These are phyloP conservation scores for Dasyornis broadbenti DNA, from an alignment of 2,113 vertebrate species.

Conservation along the genomic window DNA sequence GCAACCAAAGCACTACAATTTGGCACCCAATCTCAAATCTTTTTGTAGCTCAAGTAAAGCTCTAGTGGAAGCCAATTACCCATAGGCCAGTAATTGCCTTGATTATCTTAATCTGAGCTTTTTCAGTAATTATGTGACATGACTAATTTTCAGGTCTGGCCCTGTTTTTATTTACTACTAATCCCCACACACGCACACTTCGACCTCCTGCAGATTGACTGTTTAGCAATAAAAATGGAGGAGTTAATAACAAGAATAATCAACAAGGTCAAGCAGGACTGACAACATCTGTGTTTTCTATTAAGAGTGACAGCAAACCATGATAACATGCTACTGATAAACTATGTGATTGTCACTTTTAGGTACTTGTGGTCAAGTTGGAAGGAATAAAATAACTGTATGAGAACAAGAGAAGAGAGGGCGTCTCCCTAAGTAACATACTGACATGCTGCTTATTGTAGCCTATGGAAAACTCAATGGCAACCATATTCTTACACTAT, in stretches of 20 bases:
- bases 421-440: neutral
- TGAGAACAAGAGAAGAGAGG: neutral
- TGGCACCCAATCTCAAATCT: neutral
- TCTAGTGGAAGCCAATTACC: neutral
- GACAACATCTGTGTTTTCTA: neutral
- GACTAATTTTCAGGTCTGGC: conserved; percentile 3
- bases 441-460: fast-evolving
- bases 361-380: neutral
- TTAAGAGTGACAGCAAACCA: neutral
- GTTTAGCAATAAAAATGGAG: conserved; percentile 23
- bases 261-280: conserved; percentile 11
- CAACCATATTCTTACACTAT: neutral
- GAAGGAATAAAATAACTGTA: neutral
- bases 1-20: neutral
- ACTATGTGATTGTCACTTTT: neutral
- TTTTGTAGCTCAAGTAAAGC: neutral
- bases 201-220: neutral
- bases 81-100: conserved; percentile 3
- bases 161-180: neutral
- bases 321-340: neutral
- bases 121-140: conserved; percentile 12
- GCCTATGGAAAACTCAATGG: neutral
- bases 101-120: conserved; percentile 29
- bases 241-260: conserved; percentile 5
- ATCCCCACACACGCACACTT: neutral